A percentile compares a stretch with the other conserved stretches of the same genome.
phyloP scores from a whole-genome alignment of 2,888 invertebrate genomes.

The Drosophila atripex region DNA sequence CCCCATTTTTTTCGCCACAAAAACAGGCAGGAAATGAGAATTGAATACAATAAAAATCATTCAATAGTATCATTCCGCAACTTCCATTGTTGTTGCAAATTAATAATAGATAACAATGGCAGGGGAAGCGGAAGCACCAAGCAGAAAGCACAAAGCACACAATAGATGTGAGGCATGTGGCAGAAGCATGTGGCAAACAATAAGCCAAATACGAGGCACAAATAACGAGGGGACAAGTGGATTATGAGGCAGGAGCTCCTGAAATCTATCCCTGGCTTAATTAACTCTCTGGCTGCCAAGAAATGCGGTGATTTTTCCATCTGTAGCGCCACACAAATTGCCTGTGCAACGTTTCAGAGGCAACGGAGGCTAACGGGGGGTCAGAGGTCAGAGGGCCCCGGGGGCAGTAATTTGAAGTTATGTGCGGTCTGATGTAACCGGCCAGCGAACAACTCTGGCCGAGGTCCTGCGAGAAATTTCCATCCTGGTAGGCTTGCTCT shows the following conservation, averaged over 20 bases:
- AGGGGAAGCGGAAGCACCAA: conserved; percentile 22
- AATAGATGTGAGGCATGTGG: conserved; percentile 15
- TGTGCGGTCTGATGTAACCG: conserved; percentile 67
- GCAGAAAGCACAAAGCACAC: conserved; percentile 31
- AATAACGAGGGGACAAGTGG: conserved; percentile 32
- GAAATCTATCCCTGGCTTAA: conserved; percentile 39
- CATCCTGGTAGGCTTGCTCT: conserved; percentile 27
- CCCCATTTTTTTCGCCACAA: conserved; percentile 18
- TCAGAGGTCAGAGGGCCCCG: conserved; percentile 18
- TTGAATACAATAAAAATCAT: conserved; percentile 70
- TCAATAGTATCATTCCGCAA: conserved; percentile 44
- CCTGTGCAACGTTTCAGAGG: neutral
- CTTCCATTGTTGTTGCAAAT: conserved; percentile 49
- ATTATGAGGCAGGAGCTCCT: conserved; percentile 16
- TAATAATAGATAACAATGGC: conserved; percentile 68
- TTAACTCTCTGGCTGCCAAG: conserved; percentile 27
- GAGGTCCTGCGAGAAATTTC: conserved; percentile 38
- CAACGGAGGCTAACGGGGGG: too few species aligned
- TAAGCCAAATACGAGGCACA: conserved; percentile 7
- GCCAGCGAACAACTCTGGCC: conserved; percentile 38
- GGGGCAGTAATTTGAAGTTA: conserved; percentile 69
- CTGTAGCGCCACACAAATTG: neutral
- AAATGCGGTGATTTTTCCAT: conserved; percentile 28
- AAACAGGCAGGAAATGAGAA: conserved; percentile 60
- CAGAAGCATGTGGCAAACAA: conserved; percentile 1